phyloP scores from a whole-genome alignment of 2,888 invertebrate species.

The Drosophila antonietae region DNA sequence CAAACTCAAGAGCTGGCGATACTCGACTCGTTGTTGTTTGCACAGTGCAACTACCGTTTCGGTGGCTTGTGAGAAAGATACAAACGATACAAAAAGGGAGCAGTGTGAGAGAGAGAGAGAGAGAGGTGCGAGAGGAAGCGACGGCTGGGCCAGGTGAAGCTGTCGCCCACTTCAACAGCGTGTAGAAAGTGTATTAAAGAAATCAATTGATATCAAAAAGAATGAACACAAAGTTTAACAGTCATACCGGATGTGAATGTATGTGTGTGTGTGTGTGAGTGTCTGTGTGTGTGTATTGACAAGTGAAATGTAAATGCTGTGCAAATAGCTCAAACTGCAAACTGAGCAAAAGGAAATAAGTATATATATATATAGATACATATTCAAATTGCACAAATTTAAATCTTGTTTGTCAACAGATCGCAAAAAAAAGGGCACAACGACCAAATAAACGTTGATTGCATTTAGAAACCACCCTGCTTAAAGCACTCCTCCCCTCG shows the following conservation, averaged over 20 bases:
- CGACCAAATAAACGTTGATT: slow-evolving; percentile 72
- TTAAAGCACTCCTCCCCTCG: background rate
- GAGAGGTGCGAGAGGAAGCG: background rate
- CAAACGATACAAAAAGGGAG: slow-evolving; percentile 37
- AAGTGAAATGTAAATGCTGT: slow-evolving; percentile 36
- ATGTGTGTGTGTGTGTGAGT: background rate
- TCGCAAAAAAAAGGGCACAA: slow-evolving; percentile 37
- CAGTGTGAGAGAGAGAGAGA: background rate
- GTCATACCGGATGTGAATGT: slow-evolving; percentile 63
- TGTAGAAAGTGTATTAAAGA: slow-evolving; percentile 75
- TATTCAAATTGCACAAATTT: slow-evolving; percentile 76
- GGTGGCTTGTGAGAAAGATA: slow-evolving; percentile 77
- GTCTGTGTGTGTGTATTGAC: slow-evolving; percentile 7
- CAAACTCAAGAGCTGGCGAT: slow-evolving; percentile 10
- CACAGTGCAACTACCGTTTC: slow-evolving; percentile 79
- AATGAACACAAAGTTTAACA: slow-evolving; percentile 50
- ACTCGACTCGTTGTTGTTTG: slow-evolving; percentile 71
- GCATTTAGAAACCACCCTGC: slow-evolving; percentile 50
- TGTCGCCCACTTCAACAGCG: slow-evolving; percentile 64
- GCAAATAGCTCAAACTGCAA: slow-evolving; percentile 35
- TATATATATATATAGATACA: slow-evolving; percentile 14
- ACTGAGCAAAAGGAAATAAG: slow-evolving; percentile 51
- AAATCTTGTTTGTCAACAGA: slow-evolving; percentile 79
- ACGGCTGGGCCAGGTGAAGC: slow-evolving; percentile 1
- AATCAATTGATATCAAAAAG: slow-evolving; percentile 61